A percentile compares a stretch with the other conserved stretches of the same genome.
These are phyloP conservation scores for Synergus japonicus DNA, from an alignment of 2,888 invertebrate species.

Conservation along the genomic window DNA sequence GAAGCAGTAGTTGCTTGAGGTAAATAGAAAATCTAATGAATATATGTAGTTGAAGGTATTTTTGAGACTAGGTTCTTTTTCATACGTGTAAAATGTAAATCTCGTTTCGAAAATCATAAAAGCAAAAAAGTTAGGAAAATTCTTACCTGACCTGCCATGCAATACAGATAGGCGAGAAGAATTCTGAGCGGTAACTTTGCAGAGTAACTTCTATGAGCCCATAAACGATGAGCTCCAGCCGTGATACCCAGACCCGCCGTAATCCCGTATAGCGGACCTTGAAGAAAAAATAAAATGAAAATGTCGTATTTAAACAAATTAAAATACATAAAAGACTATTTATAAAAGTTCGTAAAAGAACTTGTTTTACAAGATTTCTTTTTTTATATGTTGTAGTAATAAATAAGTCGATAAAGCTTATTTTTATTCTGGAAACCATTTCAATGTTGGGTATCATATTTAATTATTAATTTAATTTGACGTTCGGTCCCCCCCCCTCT, in stretches of 20 bases:
- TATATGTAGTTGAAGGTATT: too few species aligned
- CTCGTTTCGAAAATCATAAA: constrained; percentile 39
- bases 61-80: neutral
- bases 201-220: constrained; percentile 94
- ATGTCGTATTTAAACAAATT: constrained; percentile 8
- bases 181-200: constrained; percentile 87
- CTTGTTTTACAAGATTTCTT: neutral
- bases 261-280: constrained; percentile 62
- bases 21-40: too few species aligned
- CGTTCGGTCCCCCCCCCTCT: too few species aligned
- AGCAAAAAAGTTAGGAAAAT: constrained; percentile 33
- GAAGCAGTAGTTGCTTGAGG: too few species aligned
- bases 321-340: constrained; percentile 14
- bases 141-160: constrained; percentile 90
- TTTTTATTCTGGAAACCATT: too few species aligned
- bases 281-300: constrained; percentile 44
- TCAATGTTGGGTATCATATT: too few species aligned
- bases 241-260: constrained; percentile 85
- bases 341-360: neutral
- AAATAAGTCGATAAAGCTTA: too few species aligned
- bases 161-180: constrained; percentile 89
- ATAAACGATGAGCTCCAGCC: constrained; percentile 94
- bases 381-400: neutral
- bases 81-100: neutral
- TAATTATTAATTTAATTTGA: too few species aligned